phyloP scores from a whole-genome alignment of 2,797 vertebrate genomes.

The Lateolabrax maculatus region DNA sequence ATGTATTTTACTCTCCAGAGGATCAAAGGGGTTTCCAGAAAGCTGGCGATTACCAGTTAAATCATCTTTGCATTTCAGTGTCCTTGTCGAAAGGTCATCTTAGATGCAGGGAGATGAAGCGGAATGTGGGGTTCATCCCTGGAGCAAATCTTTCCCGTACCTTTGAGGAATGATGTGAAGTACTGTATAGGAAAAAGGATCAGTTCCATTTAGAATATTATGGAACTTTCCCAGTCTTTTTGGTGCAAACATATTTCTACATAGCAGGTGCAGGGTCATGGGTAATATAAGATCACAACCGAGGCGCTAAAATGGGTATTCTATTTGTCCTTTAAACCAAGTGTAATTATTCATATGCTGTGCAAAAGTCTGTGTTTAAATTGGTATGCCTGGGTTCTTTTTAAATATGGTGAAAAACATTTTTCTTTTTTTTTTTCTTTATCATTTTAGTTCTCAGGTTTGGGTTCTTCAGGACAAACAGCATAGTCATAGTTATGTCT shows the following conservation, averaged over 20 bases:
- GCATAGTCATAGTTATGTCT: background rate
- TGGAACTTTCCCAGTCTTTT: background rate
- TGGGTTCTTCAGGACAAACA: background rate
- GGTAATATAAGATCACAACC: background rate
- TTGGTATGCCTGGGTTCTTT: background rate
- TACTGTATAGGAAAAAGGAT: background rate
- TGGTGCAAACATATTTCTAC: background rate
- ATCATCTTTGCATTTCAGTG: slow-evolving; percentile 27
- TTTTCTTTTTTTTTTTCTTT: background rate
- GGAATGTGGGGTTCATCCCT: background rate
- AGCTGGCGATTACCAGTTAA: slow-evolving; percentile 15
- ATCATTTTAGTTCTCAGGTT: background rate
- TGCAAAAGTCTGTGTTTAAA: background rate
- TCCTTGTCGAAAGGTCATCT: slow-evolving; percentile 1
- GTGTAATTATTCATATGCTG: background rate
- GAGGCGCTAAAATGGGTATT: background rate
- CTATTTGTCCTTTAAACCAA: background rate
- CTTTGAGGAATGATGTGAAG: background rate
- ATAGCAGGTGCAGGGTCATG: background rate
- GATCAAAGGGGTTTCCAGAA: slow-evolving; percentile 27
- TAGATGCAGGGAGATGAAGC: background rate
- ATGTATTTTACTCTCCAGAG: background rate
- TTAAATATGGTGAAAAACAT: background rate
- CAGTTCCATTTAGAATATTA: background rate
- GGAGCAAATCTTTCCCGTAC: background rate